A percentile compares a stretch with the other conserved stretches of the same genome.
phyloP scores from a whole-genome alignment of 2,888 invertebrate genomes.

The Resseliella maxima region DNA sequence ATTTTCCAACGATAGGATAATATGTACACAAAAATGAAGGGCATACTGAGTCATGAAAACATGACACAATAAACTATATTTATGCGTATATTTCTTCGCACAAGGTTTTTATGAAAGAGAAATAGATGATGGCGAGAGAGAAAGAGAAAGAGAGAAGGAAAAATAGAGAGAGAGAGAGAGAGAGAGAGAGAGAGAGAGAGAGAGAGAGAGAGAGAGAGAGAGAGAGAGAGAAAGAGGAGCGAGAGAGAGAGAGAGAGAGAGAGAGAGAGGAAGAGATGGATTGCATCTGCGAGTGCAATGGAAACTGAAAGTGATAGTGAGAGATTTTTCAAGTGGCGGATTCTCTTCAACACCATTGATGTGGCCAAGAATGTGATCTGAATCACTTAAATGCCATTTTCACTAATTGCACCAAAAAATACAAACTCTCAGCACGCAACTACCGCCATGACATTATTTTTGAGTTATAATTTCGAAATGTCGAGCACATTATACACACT shows the following conservation, averaged over 20 bases:
- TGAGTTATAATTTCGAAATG: not conserved
- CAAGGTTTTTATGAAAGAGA: no score
- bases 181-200: no score
- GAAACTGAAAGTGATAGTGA: no score
- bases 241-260: not conserved
- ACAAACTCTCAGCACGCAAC: not conserved
- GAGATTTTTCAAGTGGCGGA: no score
- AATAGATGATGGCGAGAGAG: no score
- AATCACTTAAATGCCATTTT: not conserved
- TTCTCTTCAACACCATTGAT: not conserved
- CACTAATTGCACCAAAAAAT: conserved; percentile 30
- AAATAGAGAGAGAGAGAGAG: no score
- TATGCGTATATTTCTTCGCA: not conserved
- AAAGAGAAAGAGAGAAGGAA: not conserved
- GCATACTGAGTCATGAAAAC: conserved; percentile 16
- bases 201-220: no score
- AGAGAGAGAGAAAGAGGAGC: no score
- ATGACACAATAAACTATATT: not conserved
- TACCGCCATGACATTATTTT: conserved; percentile 18
- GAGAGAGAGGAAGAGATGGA: not conserved
- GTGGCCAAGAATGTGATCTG: not conserved
- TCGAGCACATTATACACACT: not conserved
- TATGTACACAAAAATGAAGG: no score
- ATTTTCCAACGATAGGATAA: not conserved
- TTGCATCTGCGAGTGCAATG: no score